Conservation (phyloP, 2,113 vertebrate genomes). For the Sinocyclocheilus anshuiensis region DNA sequence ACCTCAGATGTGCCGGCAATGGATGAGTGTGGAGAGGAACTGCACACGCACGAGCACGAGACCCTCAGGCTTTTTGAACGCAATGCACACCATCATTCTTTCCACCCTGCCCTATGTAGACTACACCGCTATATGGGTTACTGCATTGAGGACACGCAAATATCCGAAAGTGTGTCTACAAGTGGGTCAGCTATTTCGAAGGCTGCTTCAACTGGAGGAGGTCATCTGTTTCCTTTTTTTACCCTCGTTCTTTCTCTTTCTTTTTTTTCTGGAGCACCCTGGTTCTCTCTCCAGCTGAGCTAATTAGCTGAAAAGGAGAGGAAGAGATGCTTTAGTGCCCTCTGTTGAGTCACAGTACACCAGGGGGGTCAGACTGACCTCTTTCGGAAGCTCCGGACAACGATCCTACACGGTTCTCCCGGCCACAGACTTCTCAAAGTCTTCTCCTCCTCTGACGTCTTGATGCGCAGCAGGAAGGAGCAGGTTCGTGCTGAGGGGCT, state of each 20-base stretch:
- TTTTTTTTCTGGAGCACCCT: slow-evolving; percentile 59
- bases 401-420: not conserved
- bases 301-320: slow-evolving; percentile 79
- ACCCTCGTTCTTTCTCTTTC: slow-evolving; percentile 60
- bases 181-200: slow-evolving; percentile 84
- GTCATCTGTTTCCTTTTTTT: slow-evolving; percentile 64
- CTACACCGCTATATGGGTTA: slow-evolving; percentile 71
- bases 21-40: slow-evolving; percentile 21
- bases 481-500: not conserved
- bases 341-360: slow-evolving; percentile 73
- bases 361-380: slow-evolving; percentile 77
- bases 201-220: slow-evolving; percentile 72
- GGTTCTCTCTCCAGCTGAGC: slow-evolving; percentile 69
- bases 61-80: slow-evolving; percentile 26
- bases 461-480: not conserved
- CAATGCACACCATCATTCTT: slow-evolving; percentile 39
- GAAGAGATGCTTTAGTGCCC: slow-evolving; percentile 39
- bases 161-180: slow-evolving; percentile 75
- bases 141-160: slow-evolving; percentile 72
- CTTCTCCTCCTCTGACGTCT: not conserved
- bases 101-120: slow-evolving; percentile 42
- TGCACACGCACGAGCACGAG: slow-evolving; percentile 24
- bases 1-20: slow-evolving; percentile 34
- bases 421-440: slow-evolving; percentile 44
- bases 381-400: slow-evolving; percentile 61